Percentiles rank a stretch among this genome's conserved stretches.
Evolutionary conservation across 2,888 invertebrate genomes (phyloP).

Genomic region (Caenorhabditis imperialis): DNA sequence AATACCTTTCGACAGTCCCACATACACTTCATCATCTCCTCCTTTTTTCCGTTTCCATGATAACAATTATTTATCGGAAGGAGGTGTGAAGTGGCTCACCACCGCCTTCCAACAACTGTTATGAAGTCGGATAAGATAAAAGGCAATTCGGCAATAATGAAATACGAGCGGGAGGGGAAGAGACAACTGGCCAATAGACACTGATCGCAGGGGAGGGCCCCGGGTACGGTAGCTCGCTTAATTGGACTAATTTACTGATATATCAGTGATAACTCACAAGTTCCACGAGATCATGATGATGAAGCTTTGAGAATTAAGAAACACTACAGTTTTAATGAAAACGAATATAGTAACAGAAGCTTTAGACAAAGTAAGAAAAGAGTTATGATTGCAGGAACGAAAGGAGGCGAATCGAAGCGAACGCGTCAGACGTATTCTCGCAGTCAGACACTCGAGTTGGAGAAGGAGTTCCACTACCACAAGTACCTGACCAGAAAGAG

Average conservation of each 20-base stretch:
- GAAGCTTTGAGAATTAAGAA: too few species aligned
- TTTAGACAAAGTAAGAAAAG: too few species aligned
- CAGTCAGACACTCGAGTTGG: conserved; percentile 76
- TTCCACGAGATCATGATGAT: too few species aligned
- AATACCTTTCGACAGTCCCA: background rate
- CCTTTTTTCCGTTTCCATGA: background rate
- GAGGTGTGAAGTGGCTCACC: conserved; percentile 11
- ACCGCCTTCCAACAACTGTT: conserved; percentile 23
- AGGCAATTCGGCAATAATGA: conserved; percentile 18
- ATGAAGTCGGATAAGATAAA: conserved; percentile 43
- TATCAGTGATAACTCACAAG: too few species aligned
- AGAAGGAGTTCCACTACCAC: conserved; percentile 77
- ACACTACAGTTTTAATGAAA: background rate
- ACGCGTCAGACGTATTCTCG: conserved; percentile 77
- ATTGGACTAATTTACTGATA: too few species aligned
- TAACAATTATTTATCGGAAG: background rate
- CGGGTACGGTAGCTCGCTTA: conserved; percentile 31
- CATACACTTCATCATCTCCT: background rate
- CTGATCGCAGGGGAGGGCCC: conserved; percentile 14
- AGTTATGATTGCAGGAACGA: conserved; percentile 48
- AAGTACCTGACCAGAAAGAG: conserved; percentile 75
- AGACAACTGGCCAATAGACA: conserved; percentile 18
- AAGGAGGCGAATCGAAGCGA: conserved; percentile 71
- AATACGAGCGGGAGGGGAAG: conserved; percentile 14
- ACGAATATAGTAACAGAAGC: too few species aligned